Conservation (phyloP, 2,888 invertebrate species). For the Atrina japonica region DNA sequence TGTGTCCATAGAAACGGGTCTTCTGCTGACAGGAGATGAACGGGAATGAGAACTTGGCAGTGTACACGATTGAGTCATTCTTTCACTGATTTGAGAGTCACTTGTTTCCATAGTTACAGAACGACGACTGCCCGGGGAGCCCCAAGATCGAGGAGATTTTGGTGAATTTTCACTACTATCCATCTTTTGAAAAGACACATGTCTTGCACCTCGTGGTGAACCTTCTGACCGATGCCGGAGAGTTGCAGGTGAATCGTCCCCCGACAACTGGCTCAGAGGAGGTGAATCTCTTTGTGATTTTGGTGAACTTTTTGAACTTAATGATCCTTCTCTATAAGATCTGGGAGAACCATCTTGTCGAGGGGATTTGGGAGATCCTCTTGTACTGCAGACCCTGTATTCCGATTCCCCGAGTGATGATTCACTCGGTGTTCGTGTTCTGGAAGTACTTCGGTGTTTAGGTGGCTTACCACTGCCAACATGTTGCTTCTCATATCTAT, state of each 20-base stretch:
- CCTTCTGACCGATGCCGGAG: conserved; percentile 46
- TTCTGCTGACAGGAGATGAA: conserved; percentile 24
- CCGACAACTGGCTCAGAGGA: conserved; percentile 30
- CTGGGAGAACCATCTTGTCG: conserved; percentile 58
- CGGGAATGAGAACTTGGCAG: neutral
- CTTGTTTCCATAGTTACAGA: conserved; percentile 24
- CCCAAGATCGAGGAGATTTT: conserved; percentile 30
- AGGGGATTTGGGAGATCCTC: conserved; percentile 50
- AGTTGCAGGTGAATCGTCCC: conserved; percentile 48
- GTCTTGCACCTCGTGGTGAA: conserved; percentile 50
- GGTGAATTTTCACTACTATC: conserved; percentile 53
- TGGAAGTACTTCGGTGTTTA: conserved; percentile 59
- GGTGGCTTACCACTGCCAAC: conserved; percentile 60
- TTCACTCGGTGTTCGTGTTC: conserved; percentile 67
- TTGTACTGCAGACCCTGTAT: conserved; percentile 29
- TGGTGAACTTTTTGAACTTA: conserved; percentile 49
- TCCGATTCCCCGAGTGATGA: conserved; percentile 70
- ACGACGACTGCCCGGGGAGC: conserved; percentile 29
- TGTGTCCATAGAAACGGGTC: conserved; percentile 17
- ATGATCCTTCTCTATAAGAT: conserved; percentile 37
- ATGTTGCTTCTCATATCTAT: conserved; percentile 23
- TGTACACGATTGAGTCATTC: conserved; percentile 20
- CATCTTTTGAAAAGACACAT: conserved; percentile 50
- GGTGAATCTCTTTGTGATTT: conserved; percentile 50
- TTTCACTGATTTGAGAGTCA: conserved; percentile 18